phyloP scores from a whole-genome alignment of 2,113 vertebrate species.

The Chascanopsetta lugubris region DNA sequence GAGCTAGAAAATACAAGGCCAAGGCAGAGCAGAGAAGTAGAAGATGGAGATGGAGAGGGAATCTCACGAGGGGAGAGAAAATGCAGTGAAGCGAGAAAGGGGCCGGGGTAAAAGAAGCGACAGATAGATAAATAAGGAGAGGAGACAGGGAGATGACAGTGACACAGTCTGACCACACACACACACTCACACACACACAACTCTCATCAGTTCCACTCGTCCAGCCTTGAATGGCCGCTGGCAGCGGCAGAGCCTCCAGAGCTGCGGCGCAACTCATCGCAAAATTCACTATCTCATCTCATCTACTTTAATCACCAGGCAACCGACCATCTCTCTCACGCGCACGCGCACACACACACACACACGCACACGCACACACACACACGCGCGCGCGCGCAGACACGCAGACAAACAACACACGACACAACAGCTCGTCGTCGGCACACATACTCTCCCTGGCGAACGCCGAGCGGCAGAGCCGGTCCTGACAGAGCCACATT shows the following conservation, averaged over 20 bases:
- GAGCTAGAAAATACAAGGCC: slow-evolving; percentile 48
- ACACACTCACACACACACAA: slow-evolving; percentile 30
- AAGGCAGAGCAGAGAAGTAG: slow-evolving; percentile 13
- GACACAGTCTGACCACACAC: slow-evolving; percentile 61
- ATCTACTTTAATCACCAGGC: slow-evolving; percentile 74
- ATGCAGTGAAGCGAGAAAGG: slow-evolving; percentile 62
- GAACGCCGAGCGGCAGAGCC: slow-evolving; percentile 51
- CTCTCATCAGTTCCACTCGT: slow-evolving; percentile 71
- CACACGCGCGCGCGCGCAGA: slow-evolving; percentile 19
- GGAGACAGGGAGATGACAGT: slow-evolving; percentile 71
- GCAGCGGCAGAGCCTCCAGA: slow-evolving; percentile 66
- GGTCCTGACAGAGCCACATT: slow-evolving; percentile 63
- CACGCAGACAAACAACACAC: slow-evolving; percentile 29
- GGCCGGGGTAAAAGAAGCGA: slow-evolving; percentile 62
- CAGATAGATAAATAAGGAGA: slow-evolving; percentile 70
- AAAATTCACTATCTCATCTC: slow-evolving; percentile 68
- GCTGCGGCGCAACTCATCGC: slow-evolving; percentile 57
- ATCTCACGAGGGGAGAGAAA: slow-evolving; percentile 61
- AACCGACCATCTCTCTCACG: slow-evolving; percentile 29
- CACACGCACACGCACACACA: slow-evolving; percentile 28
- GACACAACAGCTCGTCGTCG: slow-evolving; percentile 44
- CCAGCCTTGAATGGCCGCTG: slow-evolving; percentile 67
- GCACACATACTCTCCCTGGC: slow-evolving; percentile 49
- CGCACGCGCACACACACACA: slow-evolving; percentile 16
- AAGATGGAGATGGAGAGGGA: slow-evolving; percentile 40